phyloP scores from a whole-genome alignment of 35 echinoderm and acorn worm species.

The Heliocidaris tuberculata region DNA sequence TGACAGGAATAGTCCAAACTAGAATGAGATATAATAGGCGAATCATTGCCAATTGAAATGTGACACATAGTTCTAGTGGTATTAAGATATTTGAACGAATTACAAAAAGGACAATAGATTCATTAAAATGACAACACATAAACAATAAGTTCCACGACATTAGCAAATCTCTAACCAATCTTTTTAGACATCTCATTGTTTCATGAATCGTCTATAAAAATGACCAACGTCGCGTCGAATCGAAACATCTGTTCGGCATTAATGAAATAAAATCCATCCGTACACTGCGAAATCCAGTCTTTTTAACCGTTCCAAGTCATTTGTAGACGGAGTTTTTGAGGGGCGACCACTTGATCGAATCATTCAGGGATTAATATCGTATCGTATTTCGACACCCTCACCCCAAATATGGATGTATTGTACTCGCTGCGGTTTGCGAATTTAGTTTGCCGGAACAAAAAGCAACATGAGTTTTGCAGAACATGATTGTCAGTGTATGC shows the following conservation, averaged over 20 bases:
- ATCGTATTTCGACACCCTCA: not conserved
- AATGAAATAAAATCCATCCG: not conserved
- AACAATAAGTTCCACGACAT: not conserved
- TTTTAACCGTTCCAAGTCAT: not conserved
- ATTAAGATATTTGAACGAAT: not conserved
- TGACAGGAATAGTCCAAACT: not conserved
- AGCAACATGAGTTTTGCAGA: not conserved
- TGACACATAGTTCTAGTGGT: not conserved
- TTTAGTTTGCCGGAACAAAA: not conserved
- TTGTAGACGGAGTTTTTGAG: not conserved
- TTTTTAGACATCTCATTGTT: not conserved
- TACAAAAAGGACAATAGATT: not conserved
- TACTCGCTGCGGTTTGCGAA: not conserved
- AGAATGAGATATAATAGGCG: not conserved
- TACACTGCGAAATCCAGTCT: not conserved
- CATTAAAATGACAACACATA: not conserved
- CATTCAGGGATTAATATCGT: not conserved
- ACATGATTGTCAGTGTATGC: no score
- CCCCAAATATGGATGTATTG: slow-evolving; percentile 10
- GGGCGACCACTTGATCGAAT: slow-evolving; percentile 27
- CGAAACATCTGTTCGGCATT: slow-evolving; percentile 34
- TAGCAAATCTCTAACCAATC: not conserved
- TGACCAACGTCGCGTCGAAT: not conserved
- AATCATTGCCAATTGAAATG: not conserved
- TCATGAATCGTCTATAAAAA: not conserved